Percentiles rank a stretch among this genome's conserved stretches.
Conservation (phyloP, 2,888 invertebrate genomes). For the Bombyx huttoni region DNA sequence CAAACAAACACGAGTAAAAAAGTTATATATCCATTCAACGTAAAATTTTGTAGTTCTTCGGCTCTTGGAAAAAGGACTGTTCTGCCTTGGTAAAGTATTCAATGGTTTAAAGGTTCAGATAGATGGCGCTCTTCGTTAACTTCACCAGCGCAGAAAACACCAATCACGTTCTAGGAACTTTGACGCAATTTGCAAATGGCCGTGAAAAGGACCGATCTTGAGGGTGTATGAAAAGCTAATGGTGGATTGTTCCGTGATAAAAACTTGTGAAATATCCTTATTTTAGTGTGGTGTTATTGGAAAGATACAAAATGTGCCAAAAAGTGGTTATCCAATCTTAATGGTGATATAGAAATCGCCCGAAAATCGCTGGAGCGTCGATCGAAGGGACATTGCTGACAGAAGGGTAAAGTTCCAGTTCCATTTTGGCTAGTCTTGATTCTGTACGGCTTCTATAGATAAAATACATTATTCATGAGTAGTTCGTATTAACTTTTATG, state of each 20-base stretch:
- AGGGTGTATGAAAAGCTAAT: slow-evolving; percentile 65
- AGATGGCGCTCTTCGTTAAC: slow-evolving; percentile 39
- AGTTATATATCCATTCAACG: slow-evolving; percentile 17
- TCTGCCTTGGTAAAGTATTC: slow-evolving; percentile 16
- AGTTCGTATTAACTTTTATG: background rate
- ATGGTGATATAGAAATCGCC: slow-evolving; percentile 62
- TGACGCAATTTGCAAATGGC: slow-evolving; percentile 75
- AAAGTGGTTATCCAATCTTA: slow-evolving; percentile 68
- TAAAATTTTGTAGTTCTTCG: slow-evolving; percentile 13
- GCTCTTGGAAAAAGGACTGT: background rate
- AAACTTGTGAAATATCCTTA: slow-evolving; percentile 51
- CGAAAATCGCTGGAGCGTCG: slow-evolving; percentile 57
- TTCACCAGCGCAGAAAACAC: slow-evolving; percentile 52
- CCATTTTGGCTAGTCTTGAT: slow-evolving; percentile 24
- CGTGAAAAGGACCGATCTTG: slow-evolving; percentile 67
- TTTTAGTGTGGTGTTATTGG: slow-evolving; percentile 60
- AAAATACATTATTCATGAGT: too few relatives aligned
- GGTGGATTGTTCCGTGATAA: slow-evolving; percentile 59
- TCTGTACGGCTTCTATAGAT: too few relatives aligned
- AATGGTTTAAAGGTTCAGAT: slow-evolving; percentile 23
- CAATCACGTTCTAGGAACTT: slow-evolving; percentile 63
- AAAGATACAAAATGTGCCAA: slow-evolving; percentile 68
- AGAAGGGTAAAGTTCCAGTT: slow-evolving; percentile 63
- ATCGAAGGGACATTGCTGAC: slow-evolving; percentile 61
- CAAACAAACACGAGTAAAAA: slow-evolving; percentile 32